Evolutionary conservation across 2,113 vertebrate species (phyloP), one percentile per base, ranked within the genome.

Genomic region (Thymallus thymallus): DNA sequence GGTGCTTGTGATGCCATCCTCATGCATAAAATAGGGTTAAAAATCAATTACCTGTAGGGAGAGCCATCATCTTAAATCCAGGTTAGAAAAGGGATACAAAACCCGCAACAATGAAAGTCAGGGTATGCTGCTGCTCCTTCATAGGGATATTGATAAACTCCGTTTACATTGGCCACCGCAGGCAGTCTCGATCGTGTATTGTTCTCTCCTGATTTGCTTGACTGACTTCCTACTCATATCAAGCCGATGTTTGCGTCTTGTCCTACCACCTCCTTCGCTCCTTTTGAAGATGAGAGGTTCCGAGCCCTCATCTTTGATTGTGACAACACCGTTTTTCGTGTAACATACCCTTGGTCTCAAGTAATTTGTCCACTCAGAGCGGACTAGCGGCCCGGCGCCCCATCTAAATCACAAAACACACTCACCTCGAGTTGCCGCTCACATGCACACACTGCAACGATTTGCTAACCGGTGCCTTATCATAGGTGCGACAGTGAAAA

Each of bases 51-150:
- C 66, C 66, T 46, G 66, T 13, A 68, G n/a, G 10, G 35, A 68
- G 66, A 13, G 66, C 91, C 93, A 85, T 94, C 93, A 13, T 94
- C 92, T 0, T 0, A 93, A 45, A 68, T 68, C 22, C 41, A 35
- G 20, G 66, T 68, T 45, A 18, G 41, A 73, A 35, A 26, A 46
- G 60, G 35, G 24, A 60, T 72, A 41, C 58, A 63, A 63, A 72
- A 72, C 41, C 32, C 58, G 71, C 58, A 63, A 23, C 71, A 63
- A 35, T 46, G 71, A 62, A 58, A 72, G 71, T 26, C 32, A 22
- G 61, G 55, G 70, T 41, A 72, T 56, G 69, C 22, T 62, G 56
- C 14, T 51, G 48, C 48, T 16, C 48, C 48, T 51, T 41, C 35
- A 30, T 12, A 55, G 14, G 35, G 45, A 18, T 24, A 6, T 12